Base-by-base conservation (phyloP, 2,113 vertebrate genomes). In the Thamnaconus septentrionalis region DNA sequence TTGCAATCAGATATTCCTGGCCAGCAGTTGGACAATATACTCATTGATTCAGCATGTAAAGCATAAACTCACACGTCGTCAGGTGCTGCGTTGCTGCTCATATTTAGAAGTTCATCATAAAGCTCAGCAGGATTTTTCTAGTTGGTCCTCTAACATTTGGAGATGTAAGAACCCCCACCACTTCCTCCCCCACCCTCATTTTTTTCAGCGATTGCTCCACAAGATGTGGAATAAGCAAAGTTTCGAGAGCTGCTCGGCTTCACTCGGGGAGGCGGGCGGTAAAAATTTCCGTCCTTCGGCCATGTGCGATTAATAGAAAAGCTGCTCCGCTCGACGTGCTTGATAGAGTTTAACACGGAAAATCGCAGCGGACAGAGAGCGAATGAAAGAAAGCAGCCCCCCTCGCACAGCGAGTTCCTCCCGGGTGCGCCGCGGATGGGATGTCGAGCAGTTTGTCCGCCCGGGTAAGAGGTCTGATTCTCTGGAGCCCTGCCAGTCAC, bases 391-490 rank as follows among this genome's bases (percentile, higher is more conserved):
- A 73, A 50, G 41, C 61, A 66, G 66, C 52, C 56, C 49, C 62
- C 75, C 59, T 42, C 56, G 61, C 6, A 60, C 10, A 0, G 46
- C 61, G 53, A 73, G 68, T 67, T 56, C 39, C 65, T 72, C 81
- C 69, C 78, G 63, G 51, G 73, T 45, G 76, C 41, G 67, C 71
- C 49, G n/a, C 54, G 63, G 64, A 76, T 66, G 54, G 60, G 51
- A 66, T 70, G 74, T 4, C 39, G 69, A 65, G 75, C 68, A 73
- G 74, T 4, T 72, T 74, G 63, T 80, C 65, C 55, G 40, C 71
- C n/a, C 63, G 75, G 83, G 68, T 56, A 81, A 85, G n/a, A 69
- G 75, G 80, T 76, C 75, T 85, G 77, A 85, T 82, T 84, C 83
- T 41, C 73, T 87, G 82, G 87, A 84, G 54, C 59, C 60, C 66